Base-by-base conservation (phyloP, 1,140 invertebrate genomes). In the Caenorhabditis brenneri region DNA sequence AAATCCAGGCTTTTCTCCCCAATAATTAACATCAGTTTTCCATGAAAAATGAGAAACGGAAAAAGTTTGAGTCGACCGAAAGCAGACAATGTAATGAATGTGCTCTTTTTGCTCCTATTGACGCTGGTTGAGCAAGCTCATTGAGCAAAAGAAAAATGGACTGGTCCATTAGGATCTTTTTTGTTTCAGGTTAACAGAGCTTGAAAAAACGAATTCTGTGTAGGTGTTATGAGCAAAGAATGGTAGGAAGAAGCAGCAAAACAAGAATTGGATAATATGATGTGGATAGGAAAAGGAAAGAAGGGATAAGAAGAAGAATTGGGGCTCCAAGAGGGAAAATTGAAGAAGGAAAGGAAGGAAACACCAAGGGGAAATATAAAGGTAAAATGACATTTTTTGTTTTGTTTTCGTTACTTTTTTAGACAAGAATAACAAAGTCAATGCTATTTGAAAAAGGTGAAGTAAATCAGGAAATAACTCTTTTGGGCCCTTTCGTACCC, bases 31-130 rank as follows among this genome's bases (percentile, higher is more conserved):
- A 2, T 15, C 29, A 60, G 12, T 5, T 10, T 51, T 5, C 29
- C 2, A 33, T 33, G 29, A 65, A 36, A 65, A 39, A 74, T 74
- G 36, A 24, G 29, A 12, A 27, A 24, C 53, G 53, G 53, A 55
- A 55, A 42, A 42, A 42, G 39, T 42, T 42, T 42, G 39, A 42
- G 39, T 42, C 12, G 39, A 42, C 5, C 5, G 12, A 12, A 42
- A 42, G 22, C 36, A 74, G 65, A 74, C 65, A 74, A 46, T 42
- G 65, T 74, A 42, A 74, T 74, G 33, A 74, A 74, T 74, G 65
- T 27, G 65, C 65, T 74, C 29, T 74, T 24, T 74, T 42, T 74
- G 33, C 33, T 74, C 65, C 65, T 42, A 42, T 42, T 74, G 65
- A 39, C 65, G 65, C n/a, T 74, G 36, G 1, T n/a, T 27, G 58